Evolutionary conservation across 1,140 invertebrate genomes (phyloP), one percentile per base, ranked within the genome.

Genomic region (Zaprionus ornatus): DNA sequence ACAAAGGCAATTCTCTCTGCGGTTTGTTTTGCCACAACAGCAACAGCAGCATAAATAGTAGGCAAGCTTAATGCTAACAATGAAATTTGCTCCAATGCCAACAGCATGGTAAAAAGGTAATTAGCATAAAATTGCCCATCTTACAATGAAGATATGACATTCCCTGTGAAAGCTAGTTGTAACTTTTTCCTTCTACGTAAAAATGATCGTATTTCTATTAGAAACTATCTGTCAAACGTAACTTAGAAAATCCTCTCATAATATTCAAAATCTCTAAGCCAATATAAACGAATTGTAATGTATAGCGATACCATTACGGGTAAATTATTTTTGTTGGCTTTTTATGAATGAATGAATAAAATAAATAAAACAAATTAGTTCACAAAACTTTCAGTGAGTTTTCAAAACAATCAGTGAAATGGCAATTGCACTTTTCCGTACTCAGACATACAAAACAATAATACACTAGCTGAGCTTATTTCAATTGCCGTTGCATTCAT

Each of bases 21-120:
- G 73, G 67, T 52, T 48, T 57, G 27, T 54, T 74, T 64, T 70
- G 52, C 60, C 67, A 63, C 50, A 70, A 56, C 50, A 67, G 59
- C 59, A 59, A 65, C 72, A 78, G 17, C 67, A 37, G 27, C 27
- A 74, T 68, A 85, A 60, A 77, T 17, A 59, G 35, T 37, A 65
- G 63, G 64, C 45, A 65, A 63, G 81, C 81, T 84, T 77, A 79
- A 56, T 74, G 74, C 63, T 78, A 85, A 78, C 77, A 85, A 85
- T 85, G 74, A 85, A 80, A 78, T 85, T 81, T 68, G 50, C 74
- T 62, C 45, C 65, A 85, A 77, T 80, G 81, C 77, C 74, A 80
- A 73, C 75, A 72, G 62, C 73, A 70, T 84, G 74, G 74, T 75
- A 72, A 72, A 78, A 86, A 81, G 62, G 66, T 85, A 86, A 86